A percentile compares a stretch with the other conserved stretches of the same genome.
phyloP scores from a whole-genome alignment of 2,113 vertebrate genomes.

The Sturnira hondurensis region DNA sequence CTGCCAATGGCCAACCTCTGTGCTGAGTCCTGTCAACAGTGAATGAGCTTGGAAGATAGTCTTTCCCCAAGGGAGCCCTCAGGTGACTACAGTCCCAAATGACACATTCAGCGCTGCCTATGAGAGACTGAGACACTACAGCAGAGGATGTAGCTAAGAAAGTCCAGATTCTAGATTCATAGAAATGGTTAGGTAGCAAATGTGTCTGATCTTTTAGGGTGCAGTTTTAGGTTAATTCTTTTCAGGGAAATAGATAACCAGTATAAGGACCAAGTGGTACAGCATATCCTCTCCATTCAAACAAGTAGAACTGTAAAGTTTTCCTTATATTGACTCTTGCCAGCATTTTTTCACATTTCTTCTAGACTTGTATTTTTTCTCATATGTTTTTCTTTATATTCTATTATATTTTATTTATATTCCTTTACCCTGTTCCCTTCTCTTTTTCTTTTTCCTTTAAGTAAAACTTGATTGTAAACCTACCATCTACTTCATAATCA shows the following conservation, averaged over 20 bases:
- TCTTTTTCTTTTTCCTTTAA: not conserved
- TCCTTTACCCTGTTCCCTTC: not conserved
- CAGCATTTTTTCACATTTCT: not conserved
- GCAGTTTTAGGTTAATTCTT: not conserved
- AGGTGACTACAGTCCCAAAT: not conserved
- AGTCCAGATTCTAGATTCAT: not conserved
- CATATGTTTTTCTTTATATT: not conserved
- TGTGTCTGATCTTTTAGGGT: not conserved
- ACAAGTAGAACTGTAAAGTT: not conserved
- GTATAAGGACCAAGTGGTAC: not conserved
- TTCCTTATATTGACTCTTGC: not conserved
- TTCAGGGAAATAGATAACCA: not conserved
- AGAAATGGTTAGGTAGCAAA: not conserved
- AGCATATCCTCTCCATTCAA: not conserved
- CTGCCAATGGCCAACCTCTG: not conserved
- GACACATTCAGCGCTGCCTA: accelerated
- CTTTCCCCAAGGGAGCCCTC: too few relatives aligned
- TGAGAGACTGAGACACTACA: not conserved
- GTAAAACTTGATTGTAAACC: not conserved
- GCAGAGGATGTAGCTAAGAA: not conserved
- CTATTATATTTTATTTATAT: not conserved
- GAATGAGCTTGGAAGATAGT: not conserved
- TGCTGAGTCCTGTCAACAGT: not conserved
- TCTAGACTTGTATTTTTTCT: not conserved
- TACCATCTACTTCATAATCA: not conserved